Conservation (phyloP, 2,113 vertebrate genomes). For the Oostethus manadensis region DNA sequence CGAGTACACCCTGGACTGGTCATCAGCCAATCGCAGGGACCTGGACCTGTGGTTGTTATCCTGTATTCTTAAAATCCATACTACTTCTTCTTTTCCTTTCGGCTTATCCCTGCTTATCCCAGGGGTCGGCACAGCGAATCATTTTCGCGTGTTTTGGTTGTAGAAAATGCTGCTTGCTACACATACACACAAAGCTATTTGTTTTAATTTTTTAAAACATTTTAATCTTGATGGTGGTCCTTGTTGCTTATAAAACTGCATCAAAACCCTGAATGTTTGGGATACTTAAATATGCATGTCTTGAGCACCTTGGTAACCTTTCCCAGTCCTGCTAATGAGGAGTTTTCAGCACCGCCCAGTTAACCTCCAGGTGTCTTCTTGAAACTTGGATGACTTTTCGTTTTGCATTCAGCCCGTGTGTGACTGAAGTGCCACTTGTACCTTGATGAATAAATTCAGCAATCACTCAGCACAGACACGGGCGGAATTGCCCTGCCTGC, state of each 20-base stretch:
- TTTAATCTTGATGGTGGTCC: not conserved
- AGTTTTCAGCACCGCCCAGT: not conserved
- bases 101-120: too few relatives aligned
- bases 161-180: not conserved
- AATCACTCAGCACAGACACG: conserved; percentile 51
- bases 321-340: conserved; percentile 10
- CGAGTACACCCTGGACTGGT: too few relatives aligned
- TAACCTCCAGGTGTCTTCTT: not conserved
- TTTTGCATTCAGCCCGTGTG: conserved; percentile 39
- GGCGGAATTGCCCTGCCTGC: conserved; percentile 26
- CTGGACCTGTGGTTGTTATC: too few relatives aligned
- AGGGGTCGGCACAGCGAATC: too few relatives aligned
- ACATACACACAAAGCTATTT: too few relatives aligned
- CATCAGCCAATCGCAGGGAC: too few relatives aligned
- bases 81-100: too few relatives aligned
- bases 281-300: conserved; percentile 16
- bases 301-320: conserved; percentile 2
- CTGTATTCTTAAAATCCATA: not conserved
- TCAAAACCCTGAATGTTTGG: conserved; percentile 2
- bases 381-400: conserved; percentile 12
- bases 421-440: conserved; percentile 37
- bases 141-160: too few relatives aligned
- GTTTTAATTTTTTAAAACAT: not conserved
- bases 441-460: conserved; percentile 55
- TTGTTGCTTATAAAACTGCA: conserved; percentile 14